A percentile compares a stretch with the other conserved stretches of the same genome.
Evolutionary conservation across 2,113 vertebrate species (phyloP).

Genomic region (Chaetura pelagica): DNA sequence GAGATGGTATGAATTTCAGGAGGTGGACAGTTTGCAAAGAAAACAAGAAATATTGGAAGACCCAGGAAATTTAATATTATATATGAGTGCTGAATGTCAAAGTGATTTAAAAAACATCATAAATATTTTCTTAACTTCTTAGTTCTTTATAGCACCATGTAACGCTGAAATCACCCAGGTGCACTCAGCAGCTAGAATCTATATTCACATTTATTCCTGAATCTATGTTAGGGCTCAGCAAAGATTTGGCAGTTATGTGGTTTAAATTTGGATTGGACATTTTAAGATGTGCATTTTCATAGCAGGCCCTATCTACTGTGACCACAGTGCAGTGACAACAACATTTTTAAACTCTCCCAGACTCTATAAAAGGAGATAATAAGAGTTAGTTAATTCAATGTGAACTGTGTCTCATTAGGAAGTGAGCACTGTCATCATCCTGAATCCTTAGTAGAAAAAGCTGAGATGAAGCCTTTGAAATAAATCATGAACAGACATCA

Average conservation of each 20-base stretch:
- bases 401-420: neutral
- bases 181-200: neutral
- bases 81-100: neutral
- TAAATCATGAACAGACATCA: neutral
- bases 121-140: neutral
- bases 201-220: neutral
- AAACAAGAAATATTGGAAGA: neutral
- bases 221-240: neutral
- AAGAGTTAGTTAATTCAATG: neutral
- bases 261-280: neutral
- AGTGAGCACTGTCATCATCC: neutral
- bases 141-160: neutral
- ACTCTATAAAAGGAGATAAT: neutral
- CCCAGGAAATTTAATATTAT: neutral
- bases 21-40: neutral
- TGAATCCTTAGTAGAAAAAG: neutral
- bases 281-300: neutral
- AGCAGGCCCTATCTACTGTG: neutral
- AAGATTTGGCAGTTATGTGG: neutral
- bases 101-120: neutral
- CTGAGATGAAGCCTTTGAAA: neutral
- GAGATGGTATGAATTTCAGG: neutral
- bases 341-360: neutral
- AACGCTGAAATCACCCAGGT: neutral
- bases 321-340: neutral